Evolutionary conservation across 2,888 invertebrate species (phyloP).

Genomic region (Lamellibrachia columna): DNA sequence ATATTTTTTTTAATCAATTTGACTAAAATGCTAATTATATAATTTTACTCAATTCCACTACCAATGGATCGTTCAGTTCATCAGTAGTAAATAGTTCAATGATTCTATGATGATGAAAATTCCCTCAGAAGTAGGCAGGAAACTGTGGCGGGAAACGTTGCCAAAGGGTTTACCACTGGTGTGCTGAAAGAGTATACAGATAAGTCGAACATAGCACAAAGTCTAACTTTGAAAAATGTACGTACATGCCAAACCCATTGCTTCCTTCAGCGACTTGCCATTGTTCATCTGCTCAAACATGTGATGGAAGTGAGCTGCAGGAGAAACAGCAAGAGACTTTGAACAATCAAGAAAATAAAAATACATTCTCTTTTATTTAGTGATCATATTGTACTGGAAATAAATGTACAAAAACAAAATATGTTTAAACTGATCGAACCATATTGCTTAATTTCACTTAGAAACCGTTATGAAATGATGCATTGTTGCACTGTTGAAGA

Average conservation of each 20-base stretch:
- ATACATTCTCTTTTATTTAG: background rate
- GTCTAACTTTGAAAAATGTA: slow-evolving; percentile 5
- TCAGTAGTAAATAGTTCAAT: no score
- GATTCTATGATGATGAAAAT: no score
- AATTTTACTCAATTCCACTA: no score
- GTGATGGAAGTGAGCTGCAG: slow-evolving; percentile 90
- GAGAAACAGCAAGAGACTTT: slow-evolving; percentile 35
- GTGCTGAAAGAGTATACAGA: background rate
- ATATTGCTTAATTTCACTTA: background rate
- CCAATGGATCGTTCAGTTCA: no score
- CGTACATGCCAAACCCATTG: slow-evolving; percentile 57
- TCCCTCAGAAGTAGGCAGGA: no score
- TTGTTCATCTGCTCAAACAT: slow-evolving; percentile 78
- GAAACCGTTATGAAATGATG: background rate
- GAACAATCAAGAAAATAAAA: background rate
- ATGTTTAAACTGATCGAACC: background rate
- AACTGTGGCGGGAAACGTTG: background rate
- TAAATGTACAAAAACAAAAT: background rate
- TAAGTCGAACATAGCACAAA: background rate
- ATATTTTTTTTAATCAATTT: no score
- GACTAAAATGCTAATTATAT: no score
- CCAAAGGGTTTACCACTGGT: background rate
- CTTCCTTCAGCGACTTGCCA: slow-evolving; percentile 53
- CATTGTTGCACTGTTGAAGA: background rate
- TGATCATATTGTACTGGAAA: background rate